Base-by-base conservation (phyloP, 2,888 invertebrate species). In the Coenonympha arcania region DNA sequence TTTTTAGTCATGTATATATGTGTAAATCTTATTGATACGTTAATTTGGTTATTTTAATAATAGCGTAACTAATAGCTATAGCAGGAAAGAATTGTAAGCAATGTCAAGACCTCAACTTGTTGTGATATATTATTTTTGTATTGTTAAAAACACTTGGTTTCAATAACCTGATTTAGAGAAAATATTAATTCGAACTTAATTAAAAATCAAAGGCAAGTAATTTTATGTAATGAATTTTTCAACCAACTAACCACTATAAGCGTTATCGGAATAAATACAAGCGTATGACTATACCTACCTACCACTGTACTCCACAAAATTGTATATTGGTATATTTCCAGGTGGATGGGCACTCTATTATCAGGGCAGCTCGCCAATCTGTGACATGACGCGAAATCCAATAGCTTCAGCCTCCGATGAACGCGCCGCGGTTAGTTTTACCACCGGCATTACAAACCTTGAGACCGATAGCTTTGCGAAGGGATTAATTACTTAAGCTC, bases 211-310 rank as follows among this genome's bases (percentile, higher is more conserved):
- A n/a, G n/a, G n/a, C n/a, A n/a, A n/a, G n/a, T n/a, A n/a, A n/a
- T n/a, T n/a, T n/a, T n/a, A n/a, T n/a, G n/a, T n/a, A n/a, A n/a
- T n/a, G 69, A 66, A 71, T 73, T 79, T 80, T 81, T 81, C 80
- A 76, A 79, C 73, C 76, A 77, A 72, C 68, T 73, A 76, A 76
- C 77, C 79, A 76, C 75, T 66, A 66, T 64, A 65, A 65, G n/a
- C n/a, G n/a, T n/a, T 62, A 62, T 59, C 60, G 59, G 63, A 63
- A 69, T 73, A 69, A 73, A 75, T 75, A 76, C 78, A 75, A 78
- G 78, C 74, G 73, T 66, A 15, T n/a, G n/a, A n/a, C n/a, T n/a
- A n/a, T n/a, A n/a, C n/a, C 31, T 8, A 26, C 24, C 9, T 26
- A 9, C 66, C 63, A 15, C 63, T 15, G 58, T 51, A 63, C 37